Evolutionary conservation across 23 tunicate genomes (phyloP).

Genomic region (Styela plicata): DNA sequence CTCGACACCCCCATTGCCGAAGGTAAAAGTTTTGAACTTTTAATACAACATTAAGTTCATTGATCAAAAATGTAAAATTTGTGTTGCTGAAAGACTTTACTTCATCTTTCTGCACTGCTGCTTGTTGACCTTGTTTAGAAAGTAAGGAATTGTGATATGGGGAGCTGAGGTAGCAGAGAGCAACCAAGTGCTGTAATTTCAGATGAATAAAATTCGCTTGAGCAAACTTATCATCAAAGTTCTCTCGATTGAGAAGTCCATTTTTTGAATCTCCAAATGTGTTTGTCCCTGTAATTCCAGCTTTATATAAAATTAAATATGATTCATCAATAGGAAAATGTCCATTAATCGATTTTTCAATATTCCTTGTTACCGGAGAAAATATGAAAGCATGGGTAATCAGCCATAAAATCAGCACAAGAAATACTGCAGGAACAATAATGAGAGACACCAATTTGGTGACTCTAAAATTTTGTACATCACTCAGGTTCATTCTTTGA

Average conservation of each 20-base stretch:
- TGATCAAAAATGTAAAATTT: conserved; percentile 46
- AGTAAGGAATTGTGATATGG: background rate
- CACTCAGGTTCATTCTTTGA: background rate
- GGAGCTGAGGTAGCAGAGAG: conserved; percentile 22
- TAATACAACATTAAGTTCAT: conserved; percentile 56
- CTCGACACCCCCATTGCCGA: conserved; percentile 54
- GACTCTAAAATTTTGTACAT: background rate
- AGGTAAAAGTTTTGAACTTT: conserved; percentile 60
- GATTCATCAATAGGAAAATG: conserved; percentile 12
- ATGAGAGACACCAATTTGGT: background rate
- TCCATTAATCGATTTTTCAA: background rate
- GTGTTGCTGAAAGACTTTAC: background rate
- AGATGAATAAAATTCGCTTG: conserved; percentile 34
- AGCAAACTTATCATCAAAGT: conserved; percentile 26
- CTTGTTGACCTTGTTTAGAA: background rate
- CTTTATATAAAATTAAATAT: conserved; percentile 3
- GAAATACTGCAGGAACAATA: background rate
- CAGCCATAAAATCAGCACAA: background rate
- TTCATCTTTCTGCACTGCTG: background rate
- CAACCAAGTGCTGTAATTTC: conserved; percentile 39
- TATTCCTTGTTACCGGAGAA: background rate
- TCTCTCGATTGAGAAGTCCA: background rate
- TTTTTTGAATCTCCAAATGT: background rate
- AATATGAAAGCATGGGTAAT: background rate
- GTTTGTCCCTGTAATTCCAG: background rate